Base-by-base conservation (phyloP, 1,140 invertebrate genomes). In the Bathynomus jamesi region DNA sequence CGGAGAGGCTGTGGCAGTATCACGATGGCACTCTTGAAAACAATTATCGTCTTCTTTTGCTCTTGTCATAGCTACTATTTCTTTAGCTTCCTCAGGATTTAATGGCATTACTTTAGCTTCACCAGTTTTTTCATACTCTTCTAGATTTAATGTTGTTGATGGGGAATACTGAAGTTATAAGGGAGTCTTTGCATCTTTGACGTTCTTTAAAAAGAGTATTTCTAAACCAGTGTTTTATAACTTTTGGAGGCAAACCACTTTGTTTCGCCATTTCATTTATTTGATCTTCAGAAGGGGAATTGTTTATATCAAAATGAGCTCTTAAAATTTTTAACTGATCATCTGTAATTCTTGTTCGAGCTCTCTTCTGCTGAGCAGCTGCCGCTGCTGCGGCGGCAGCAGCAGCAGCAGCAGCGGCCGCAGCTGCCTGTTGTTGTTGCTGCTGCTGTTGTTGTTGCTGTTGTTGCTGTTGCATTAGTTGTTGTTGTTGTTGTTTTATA, bases 161-260 rank as follows among this genome's bases (percentile, higher is more conserved):
- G 98, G 98, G 98, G 98, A 84, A 98, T 98, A 81, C 95, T 99
- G 80, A 99, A 99, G 82, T 99, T 99, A 81, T 99, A 99, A 0
- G 98, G 98, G 95, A 99, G 81, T 99, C 97, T 83, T 99, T 99
- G 82, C 99, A 99, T 63, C 96, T 86, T 82, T 99, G 98, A 62
- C 98, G 87, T 84, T 99, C 98, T 84, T 99, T 99, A 81, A 99
- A 99, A 24, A 99, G 83, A 0, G 98, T 99, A 81, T 99, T 99
- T 76, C 98, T 86, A 84, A 99, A 99, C 96, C 96, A 99, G 82
- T 99, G 96, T 81, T 99, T 99, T 68, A 99, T 98, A n/a, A 99
- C 96, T 86, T 99, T 99, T 61, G 95, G 93, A 7, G 96, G 95
- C 24, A 99, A 85, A 76, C 95, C 95, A 71, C 95, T 95, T 81